Evolutionary conservation across 2,113 vertebrate genomes (phyloP).

Genomic region (Lycaon pictus): DNA sequence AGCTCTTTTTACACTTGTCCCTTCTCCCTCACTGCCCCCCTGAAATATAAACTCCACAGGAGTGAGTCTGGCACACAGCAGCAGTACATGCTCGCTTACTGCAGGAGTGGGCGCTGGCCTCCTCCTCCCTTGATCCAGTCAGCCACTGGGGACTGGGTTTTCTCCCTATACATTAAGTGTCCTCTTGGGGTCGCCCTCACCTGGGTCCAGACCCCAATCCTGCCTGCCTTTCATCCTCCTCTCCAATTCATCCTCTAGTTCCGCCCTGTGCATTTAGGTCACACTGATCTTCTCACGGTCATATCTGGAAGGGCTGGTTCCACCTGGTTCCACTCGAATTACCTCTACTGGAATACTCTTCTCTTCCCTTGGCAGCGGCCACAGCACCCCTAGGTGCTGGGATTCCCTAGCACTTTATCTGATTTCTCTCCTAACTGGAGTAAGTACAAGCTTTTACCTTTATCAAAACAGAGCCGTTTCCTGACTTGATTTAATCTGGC

Average conservation of each 20-base stretch:
- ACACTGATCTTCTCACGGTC: neutral
- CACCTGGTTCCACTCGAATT: neutral
- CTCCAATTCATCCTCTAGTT: neutral
- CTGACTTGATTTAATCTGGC: neutral
- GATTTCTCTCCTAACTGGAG: neutral
- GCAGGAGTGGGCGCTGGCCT: neutral
- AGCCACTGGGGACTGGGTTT: neutral
- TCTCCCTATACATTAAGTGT: neutral
- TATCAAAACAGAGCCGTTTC: neutral
- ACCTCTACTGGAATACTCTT: neutral
- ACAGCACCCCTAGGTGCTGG: neutral
- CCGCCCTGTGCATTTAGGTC: neutral
- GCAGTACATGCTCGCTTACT: rapidly evolving
- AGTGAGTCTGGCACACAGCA: neutral
- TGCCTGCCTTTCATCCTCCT: neutral
- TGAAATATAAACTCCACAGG: neutral
- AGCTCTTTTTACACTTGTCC: neutral
- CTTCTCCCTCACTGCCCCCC: neutral
- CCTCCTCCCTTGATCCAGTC: no score
- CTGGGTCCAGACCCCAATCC: neutral
- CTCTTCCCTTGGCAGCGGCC: neutral
- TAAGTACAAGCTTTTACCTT: neutral
- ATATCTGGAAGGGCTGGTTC: neutral
- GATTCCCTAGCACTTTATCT: neutral
- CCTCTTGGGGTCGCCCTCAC: neutral